phyloP scores from a whole-genome alignment of 37 sponge, comb jelly and placozoan genomes.

The Cladorhizidae sp. region DNA sequence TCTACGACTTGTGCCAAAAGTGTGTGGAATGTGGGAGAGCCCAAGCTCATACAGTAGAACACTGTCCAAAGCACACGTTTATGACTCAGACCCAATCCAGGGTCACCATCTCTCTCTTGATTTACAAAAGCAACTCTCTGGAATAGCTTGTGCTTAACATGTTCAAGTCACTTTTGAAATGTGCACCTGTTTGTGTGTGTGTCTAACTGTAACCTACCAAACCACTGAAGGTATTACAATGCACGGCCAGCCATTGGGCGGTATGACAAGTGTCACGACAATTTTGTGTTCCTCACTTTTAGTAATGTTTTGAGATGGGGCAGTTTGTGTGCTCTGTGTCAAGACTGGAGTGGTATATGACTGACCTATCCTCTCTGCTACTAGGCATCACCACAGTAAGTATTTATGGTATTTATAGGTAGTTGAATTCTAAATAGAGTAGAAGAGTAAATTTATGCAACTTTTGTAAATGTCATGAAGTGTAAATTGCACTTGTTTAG shows the following conservation, averaged over 20 bases:
- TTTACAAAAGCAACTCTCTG: not conserved
- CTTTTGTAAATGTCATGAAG: too few relatives aligned
- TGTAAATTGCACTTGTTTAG: too few relatives aligned
- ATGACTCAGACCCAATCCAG: constrained; percentile 4
- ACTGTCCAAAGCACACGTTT: constrained; percentile 10
- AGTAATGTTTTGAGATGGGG: constrained; percentile 10
- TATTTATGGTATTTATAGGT: not conserved
- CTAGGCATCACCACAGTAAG: constrained; percentile 62
- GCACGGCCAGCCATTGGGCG: constrained; percentile 27
- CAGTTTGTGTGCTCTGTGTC: constrained; percentile 32
- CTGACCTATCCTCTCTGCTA: constrained; percentile 48
- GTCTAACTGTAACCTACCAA: not conserved
- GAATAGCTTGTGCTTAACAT: not conserved
- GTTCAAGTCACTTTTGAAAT: constrained; percentile 5
- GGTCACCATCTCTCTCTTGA: not conserved
- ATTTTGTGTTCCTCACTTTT: constrained; percentile 25
- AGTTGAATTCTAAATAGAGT: too few relatives aligned
- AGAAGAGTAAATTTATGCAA: too few relatives aligned
- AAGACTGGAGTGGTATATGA: constrained; percentile 56
- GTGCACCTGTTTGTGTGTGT: not conserved
- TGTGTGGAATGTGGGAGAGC: constrained; percentile 30
- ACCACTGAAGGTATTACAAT: not conserved
- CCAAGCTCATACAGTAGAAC: constrained; percentile 13
- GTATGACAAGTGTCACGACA: constrained; percentile 17
- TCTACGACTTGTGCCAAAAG: constrained; percentile 44